Evolutionary conservation across 2,797 vertebrate genomes (phyloP), one percentile per base, ranked within the genome.

Genomic region (Bryconaethiops microstoma): DNA sequence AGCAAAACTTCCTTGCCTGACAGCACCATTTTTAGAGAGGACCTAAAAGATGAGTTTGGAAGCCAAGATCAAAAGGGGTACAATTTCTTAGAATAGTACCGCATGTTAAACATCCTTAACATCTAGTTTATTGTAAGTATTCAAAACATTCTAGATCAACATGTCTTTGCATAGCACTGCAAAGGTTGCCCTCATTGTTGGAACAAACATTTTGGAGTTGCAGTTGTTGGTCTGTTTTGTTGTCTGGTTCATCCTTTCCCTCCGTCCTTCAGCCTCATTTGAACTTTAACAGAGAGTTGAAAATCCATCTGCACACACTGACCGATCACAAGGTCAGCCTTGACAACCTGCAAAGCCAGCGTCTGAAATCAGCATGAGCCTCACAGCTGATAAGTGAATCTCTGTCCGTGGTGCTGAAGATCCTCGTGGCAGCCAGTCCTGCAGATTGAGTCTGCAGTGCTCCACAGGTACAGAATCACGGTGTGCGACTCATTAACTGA

Each of bases 401-500:
- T 77, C 80, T 80, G 78, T 81, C 82, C 29, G 48, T 80, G 76
- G 77, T 78, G 76, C 82, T 82, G 77, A 82, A 80, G 86, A 81
- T 83, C 74, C 69, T 82, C 73, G 78, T 54, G 42, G 64, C 82
- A 69, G 65, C 63, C 42, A 68, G 73, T 82, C 55, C 78, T 81
- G 52, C 48, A 84, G 78, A 88, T 86, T 87, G 86, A 84, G 85
- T 80, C 76, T 70, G 79, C 48, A 75, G 74, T 57, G 69, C 86
- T 85, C 84, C 78, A 83, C 50, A 84, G 87, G 86, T 82, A 71
- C 85, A 80, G 74, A 35, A 63, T 68, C 75, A 40, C 75, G 76
- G 63, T 74, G 78, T 81, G 84, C 48, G 81, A 73, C 83, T 88
- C 85, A 89, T 88, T 89, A 89, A 89, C 84, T 86, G 84, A 90